phyloP scores from a whole-genome alignment of 1,140 invertebrate species.

The Drosophila athabasca region DNA sequence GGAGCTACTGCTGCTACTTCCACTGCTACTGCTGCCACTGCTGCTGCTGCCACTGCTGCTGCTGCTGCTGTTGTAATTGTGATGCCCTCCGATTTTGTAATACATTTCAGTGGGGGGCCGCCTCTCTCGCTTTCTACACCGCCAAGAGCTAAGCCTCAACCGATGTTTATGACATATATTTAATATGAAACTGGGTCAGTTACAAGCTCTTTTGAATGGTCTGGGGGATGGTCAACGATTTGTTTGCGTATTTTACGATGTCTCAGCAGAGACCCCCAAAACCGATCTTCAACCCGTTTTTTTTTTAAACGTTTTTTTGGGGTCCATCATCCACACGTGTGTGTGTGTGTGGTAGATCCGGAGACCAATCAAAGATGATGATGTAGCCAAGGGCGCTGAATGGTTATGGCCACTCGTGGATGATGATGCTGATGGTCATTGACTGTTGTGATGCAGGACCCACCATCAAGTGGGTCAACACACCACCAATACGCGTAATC shows the following conservation, averaged over 20 bases:
- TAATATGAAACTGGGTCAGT: constrained; percentile 75
- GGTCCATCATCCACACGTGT: constrained; percentile 47
- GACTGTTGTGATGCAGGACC: constrained; percentile 42
- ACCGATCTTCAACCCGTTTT: constrained; percentile 52
- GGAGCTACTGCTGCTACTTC: too few relatives aligned
- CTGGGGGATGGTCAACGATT: constrained; percentile 56
- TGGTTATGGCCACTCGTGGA: constrained; percentile 19
- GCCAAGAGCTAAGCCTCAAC: constrained; percentile 27
- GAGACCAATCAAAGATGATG: constrained; percentile 43
- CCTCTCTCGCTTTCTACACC: constrained; percentile 58
- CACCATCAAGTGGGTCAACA: constrained; percentile 59
- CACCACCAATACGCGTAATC: constrained; percentile 35
- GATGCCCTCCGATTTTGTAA: constrained; percentile 72
- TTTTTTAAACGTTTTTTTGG: constrained; percentile 13
- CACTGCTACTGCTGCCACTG: constrained; percentile 1
- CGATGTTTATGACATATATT: constrained; percentile 68
- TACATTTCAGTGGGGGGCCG: constrained; percentile 32
- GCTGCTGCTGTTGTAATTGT: constrained; percentile 50
- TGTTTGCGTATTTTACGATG: constrained; percentile 59
- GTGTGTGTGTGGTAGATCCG: constrained; percentile 1
- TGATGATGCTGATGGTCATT: constrained; percentile 40
- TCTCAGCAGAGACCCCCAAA: constrained; percentile 11
- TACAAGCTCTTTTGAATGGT: constrained; percentile 71
- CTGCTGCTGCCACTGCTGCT: background rate
- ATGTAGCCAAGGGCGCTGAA: constrained; percentile 58